A percentile compares a stretch with the other conserved stretches of the same genome.
Evolutionary conservation across 2,888 invertebrate genomes (phyloP).

Genomic region (Orthosia gracilis): DNA sequence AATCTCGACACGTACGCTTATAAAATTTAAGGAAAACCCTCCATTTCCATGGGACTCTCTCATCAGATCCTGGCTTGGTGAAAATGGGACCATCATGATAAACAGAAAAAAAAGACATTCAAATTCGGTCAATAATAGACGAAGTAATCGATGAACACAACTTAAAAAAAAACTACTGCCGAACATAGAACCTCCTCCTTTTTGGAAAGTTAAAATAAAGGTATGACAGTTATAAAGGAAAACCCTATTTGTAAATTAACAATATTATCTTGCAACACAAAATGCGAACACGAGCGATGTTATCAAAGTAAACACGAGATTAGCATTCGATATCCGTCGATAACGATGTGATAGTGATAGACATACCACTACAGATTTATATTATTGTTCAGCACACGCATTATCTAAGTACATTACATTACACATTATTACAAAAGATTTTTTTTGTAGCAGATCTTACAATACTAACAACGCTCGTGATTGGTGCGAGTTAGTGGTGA

Average conservation of each 20-base stretch:
- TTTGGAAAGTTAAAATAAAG: too few relatives aligned
- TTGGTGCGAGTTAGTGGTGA: too few relatives aligned
- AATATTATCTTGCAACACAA: slow-evolving; percentile 21
- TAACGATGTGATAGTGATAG: slow-evolving; percentile 38
- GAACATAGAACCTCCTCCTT: too few relatives aligned
- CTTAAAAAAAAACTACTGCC: too few relatives aligned
- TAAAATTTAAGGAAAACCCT: too few relatives aligned
- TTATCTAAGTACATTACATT: not conserved
- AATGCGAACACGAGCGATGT: slow-evolving; percentile 6
- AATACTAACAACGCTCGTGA: not conserved
- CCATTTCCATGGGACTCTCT: too few relatives aligned
- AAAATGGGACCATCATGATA: too few relatives aligned
- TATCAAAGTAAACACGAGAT: slow-evolving; percentile 51
- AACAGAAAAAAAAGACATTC: too few relatives aligned
- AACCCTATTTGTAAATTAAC: not conserved
- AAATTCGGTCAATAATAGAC: too few relatives aligned
- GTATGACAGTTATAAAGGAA: not conserved
- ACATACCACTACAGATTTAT: slow-evolving; percentile 35
- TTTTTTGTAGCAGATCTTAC: not conserved
- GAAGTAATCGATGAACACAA: too few relatives aligned
- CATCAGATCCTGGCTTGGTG: too few relatives aligned
- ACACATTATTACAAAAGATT: not conserved
- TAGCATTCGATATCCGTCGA: slow-evolving; percentile 34
- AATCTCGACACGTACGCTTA: too few relatives aligned
- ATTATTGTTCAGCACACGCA: slow-evolving; percentile 10